A percentile compares a stretch with the other conserved stretches of the same genome.
These are phyloP conservation scores for Coilia nasus DNA, from an alignment of 2,797 vertebrate genomes.

Conservation along the genomic window DNA sequence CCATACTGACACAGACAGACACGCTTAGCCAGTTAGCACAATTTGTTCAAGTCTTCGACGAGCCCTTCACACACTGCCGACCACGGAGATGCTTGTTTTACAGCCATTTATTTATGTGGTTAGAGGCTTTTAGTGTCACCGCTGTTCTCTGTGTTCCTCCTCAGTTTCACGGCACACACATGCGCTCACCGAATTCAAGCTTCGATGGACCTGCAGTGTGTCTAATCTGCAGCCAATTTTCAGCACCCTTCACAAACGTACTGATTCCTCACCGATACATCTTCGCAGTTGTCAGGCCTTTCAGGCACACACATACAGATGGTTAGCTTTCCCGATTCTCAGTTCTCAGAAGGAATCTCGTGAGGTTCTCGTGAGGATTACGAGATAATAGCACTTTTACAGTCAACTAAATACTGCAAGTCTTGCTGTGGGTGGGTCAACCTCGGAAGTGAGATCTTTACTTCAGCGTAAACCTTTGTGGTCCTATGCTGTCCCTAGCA, in stretches of 20 bases:
- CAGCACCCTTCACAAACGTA: neutral
- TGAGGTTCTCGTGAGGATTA: too few relatives aligned
- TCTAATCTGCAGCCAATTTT: neutral
- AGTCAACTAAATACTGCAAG: too few relatives aligned
- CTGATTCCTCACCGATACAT: neutral
- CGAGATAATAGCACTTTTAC: too few relatives aligned
- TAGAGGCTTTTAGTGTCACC: neutral
- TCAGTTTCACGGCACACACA: neutral
- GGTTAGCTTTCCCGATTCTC: too few relatives aligned
- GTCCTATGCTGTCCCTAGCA: too few relatives aligned
- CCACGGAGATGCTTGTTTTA: neutral
- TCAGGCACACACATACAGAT: neutral
- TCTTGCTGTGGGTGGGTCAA: too few relatives aligned
- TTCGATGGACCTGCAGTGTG: neutral
- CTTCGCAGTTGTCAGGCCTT: neutral
- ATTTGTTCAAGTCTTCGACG: neutral
- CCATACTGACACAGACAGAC: neutral
- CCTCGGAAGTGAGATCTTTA: too few relatives aligned
- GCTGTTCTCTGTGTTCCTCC: neutral
- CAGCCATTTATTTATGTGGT: constrained; percentile 2
- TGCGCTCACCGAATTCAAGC: neutral
- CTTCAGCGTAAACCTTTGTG: too few relatives aligned
- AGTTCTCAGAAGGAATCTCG: too few relatives aligned
- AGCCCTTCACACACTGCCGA: neutral
- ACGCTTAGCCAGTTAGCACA: neutral